phyloP scores from a whole-genome alignment of 2,113 vertebrate species.

The Chiloscyllium plagiosum region DNA sequence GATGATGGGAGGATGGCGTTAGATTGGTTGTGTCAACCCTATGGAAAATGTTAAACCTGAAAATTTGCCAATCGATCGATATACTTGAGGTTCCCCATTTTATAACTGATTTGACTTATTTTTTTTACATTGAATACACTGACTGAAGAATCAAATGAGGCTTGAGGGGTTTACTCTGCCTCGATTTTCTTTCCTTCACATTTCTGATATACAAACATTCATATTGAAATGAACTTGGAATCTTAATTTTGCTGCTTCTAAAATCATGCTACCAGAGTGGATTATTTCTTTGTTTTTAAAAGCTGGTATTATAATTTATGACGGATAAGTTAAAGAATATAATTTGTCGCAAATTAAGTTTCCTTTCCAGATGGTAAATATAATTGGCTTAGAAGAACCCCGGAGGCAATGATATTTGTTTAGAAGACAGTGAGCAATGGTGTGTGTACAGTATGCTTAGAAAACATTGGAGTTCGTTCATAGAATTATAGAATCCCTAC shows the following conservation, averaged over 20 bases:
- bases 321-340: neutral
- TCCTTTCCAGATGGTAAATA: neutral
- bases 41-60: neutral
- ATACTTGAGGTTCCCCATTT: neutral
- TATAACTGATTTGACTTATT: neutral
- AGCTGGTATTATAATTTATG: neutral
- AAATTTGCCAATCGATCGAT: neutral
- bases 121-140: neutral
- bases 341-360: neutral
- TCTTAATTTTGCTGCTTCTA: neutral
- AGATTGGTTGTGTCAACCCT: neutral
- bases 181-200: neutral
- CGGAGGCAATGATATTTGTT: neutral
- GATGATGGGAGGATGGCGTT: neutral
- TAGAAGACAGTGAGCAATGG: neutral
- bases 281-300: conserved; percentile 8
- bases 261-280: neutral
- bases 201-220: neutral
- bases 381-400: neutral
- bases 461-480: neutral
- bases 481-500: too few relatives aligned
- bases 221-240: neutral
- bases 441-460: neutral
- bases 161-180: neutral
- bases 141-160: neutral